Evolutionary conservation across 2,797 vertebrate species (phyloP).

Genomic region (Pelochelys cantorii): DNA sequence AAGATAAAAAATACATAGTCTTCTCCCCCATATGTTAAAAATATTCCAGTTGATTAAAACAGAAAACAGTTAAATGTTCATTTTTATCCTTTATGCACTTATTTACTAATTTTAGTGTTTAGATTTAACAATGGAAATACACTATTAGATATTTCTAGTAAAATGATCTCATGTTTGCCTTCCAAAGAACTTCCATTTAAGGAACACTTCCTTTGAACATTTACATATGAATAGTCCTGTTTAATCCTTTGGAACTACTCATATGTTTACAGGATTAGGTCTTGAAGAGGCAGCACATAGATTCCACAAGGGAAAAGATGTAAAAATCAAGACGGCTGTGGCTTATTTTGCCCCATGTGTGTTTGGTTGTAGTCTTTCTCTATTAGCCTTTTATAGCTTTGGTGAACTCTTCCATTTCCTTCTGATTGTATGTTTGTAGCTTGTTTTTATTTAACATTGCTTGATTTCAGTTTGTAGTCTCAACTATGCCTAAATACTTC

Average conservation of each 20-base stretch:
- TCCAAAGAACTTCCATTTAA: background rate
- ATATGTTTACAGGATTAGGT: background rate
- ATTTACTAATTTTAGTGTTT: background rate
- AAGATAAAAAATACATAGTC: background rate
- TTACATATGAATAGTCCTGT: background rate
- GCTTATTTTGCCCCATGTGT: background rate
- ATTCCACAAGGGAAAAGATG: background rate
- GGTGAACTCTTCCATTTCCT: background rate
- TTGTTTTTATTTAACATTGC: background rate
- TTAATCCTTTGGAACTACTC: background rate
- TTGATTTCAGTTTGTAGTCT: background rate
- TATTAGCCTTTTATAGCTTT: background rate
- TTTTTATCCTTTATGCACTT: background rate
- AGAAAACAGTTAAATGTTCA: background rate
- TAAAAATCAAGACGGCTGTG: background rate
- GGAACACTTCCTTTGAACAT: background rate
- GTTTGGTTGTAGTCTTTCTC: background rate
- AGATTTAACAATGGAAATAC: background rate
- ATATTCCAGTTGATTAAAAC: background rate
- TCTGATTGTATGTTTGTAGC: background rate
- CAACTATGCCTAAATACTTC: background rate
- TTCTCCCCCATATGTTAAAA: background rate
- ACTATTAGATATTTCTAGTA: background rate
- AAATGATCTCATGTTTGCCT: background rate
- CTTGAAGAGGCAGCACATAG: rapidly evolving